Evolutionary conservation across 2,888 invertebrate genomes (phyloP).

Genomic region (Drosophila borealis): DNA sequence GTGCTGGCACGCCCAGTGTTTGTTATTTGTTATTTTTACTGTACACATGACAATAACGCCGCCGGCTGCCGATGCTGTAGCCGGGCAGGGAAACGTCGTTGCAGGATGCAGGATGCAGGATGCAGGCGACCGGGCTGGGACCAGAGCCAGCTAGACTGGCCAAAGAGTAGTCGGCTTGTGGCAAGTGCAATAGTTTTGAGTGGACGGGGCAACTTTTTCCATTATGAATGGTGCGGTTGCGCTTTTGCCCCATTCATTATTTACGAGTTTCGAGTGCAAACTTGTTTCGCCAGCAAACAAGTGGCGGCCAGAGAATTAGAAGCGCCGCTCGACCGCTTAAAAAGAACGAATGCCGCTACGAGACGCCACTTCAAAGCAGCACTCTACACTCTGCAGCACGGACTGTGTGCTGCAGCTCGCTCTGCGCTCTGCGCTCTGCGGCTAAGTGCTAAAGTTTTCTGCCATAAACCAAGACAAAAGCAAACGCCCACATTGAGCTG

Average conservation of each 20-base stretch:
- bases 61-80: slow-evolving; percentile 41
- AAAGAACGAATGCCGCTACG: slow-evolving; percentile 40
- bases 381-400: not conserved
- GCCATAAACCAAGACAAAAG: slow-evolving; percentile 48
- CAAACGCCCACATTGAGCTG: slow-evolving; percentile 22
- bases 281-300: slow-evolving; percentile 78
- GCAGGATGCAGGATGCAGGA: slow-evolving; percentile 4
- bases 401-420: not conserved
- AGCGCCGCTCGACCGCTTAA: slow-evolving; percentile 70
- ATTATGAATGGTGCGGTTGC: slow-evolving; percentile 81
- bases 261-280: slow-evolving; percentile 80
- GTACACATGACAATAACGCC: slow-evolving; percentile 79
- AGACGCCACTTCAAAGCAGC: slow-evolving; percentile 29
- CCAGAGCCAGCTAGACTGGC: not conserved
- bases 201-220: slow-evolving; percentile 75
- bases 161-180: slow-evolving; percentile 27
- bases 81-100: slow-evolving; percentile 14
- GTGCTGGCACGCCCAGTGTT: slow-evolving; percentile 50
- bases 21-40: slow-evolving; percentile 73
- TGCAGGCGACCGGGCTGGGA: not conserved
- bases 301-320: slow-evolving; percentile 78
- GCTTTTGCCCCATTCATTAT: slow-evolving; percentile 77
- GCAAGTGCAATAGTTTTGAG: slow-evolving; percentile 78
- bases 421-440: slow-evolving; percentile 28
- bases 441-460: slow-evolving; percentile 72